These are phyloP conservation scores for Toxotes jaculatrix DNA, from an alignment of 2,113 vertebrate genomes.

Conservation along the genomic window DNA sequence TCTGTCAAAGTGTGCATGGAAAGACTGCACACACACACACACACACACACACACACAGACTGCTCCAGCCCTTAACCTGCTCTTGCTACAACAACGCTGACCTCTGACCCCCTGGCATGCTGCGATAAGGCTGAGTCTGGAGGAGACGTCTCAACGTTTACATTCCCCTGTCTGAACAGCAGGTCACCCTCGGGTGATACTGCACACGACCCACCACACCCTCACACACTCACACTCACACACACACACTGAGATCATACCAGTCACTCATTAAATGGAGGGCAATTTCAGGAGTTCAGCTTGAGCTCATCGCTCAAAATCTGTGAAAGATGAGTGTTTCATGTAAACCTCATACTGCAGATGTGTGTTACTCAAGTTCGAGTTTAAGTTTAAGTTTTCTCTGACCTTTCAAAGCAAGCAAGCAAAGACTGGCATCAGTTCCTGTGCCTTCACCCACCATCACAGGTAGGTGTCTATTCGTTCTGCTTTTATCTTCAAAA, in stretches of 20 bases:
- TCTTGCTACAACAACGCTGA: slow-evolving; percentile 6
- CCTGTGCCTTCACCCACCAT: too few relatives aligned
- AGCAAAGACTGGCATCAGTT: background rate
- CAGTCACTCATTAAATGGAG: slow-evolving; percentile 32
- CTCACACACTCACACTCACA: slow-evolving; percentile 19
- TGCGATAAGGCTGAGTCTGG: slow-evolving; percentile 52
- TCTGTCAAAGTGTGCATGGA: background rate
- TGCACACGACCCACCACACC: slow-evolving; percentile 43
- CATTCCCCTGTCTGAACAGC: slow-evolving; percentile 58
- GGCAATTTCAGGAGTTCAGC: slow-evolving; percentile 14
- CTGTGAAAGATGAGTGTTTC: too few relatives aligned
- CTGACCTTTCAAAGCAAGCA: too few relatives aligned
- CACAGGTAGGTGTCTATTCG: background rate
- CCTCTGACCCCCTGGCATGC: slow-evolving; percentile 46
- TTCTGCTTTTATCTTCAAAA: background rate
- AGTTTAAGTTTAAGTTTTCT: too few relatives aligned
- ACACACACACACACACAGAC: background rate
- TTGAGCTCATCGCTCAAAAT: background rate
- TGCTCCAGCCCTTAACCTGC: slow-evolving; percentile 34
- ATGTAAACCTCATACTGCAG: too few relatives aligned
- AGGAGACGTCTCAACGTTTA: slow-evolving; percentile 70
- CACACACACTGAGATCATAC: slow-evolving; percentile 35
- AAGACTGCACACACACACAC: background rate
- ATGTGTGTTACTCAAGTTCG: background rate
- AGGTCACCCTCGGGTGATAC: slow-evolving; percentile 54